These are phyloP conservation scores for Siniperca obscura DNA, from an alignment of 2,797 vertebrate species.

Conservation along the genomic window DNA sequence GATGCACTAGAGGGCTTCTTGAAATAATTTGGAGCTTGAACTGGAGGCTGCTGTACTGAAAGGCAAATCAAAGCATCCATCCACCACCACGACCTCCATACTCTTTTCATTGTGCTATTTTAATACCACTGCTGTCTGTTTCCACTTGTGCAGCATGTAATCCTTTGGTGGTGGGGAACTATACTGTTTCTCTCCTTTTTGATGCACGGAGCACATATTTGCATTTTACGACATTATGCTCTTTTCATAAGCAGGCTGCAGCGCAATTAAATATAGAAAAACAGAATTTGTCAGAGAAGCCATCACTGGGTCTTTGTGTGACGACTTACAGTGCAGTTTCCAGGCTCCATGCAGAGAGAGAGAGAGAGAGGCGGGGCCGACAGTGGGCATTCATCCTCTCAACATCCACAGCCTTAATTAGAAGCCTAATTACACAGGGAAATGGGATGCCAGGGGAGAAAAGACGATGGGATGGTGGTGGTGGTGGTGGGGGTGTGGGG, in stretches of 20 bases:
- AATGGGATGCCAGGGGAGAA: conserved; percentile 70
- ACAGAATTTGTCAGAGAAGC: conserved; percentile 29
- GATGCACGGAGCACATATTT: conserved; percentile 6
- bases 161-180: conserved; percentile 12
- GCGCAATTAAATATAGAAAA: conserved; percentile 36
- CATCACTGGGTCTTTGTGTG: conserved; percentile 43
- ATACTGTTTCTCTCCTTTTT: conserved; percentile 15
- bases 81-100: conserved; percentile 6
- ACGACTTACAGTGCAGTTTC: conserved; percentile 33
- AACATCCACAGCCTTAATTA: conserved; percentile 79
- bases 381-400: conserved; percentile 70
- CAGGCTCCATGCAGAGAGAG: conserved; percentile 43
- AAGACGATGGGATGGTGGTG: conserved; percentile 46
- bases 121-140: conserved; percentile 23
- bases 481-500: conserved; percentile 8
- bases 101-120: conserved; percentile 28
- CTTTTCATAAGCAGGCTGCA: conserved; percentile 19
- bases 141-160: conserved; percentile 17
- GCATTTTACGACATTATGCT: conserved; percentile 18
- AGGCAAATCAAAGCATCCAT: conserved; percentile 26
- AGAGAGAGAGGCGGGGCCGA: conserved; percentile 33
- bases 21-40: conserved; percentile 11
- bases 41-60: conserved; percentile 24
- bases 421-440: conserved; percentile 80
- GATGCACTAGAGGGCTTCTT: not conserved